Percentiles rank a stretch among this genome's conserved stretches.
Evolutionary conservation across 2,113 vertebrate species (phyloP).

Genomic region (Colaptes auratus): DNA sequence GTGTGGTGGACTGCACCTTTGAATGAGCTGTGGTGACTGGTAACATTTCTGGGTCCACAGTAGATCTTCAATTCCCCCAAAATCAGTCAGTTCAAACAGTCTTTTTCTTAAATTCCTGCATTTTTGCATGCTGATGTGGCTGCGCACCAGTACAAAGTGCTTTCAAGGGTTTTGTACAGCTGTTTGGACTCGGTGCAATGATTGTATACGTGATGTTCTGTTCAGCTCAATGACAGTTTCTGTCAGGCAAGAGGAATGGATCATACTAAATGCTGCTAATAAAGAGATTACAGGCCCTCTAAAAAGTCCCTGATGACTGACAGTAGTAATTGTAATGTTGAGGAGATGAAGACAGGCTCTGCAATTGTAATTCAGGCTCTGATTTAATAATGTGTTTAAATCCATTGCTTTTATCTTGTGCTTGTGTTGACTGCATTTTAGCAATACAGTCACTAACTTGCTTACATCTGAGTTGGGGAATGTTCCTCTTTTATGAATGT

Average conservation of each 20-base stretch:
- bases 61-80: neutral
- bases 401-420: neutral
- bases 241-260: neutral
- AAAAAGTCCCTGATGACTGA: neutral
- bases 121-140: neutral
- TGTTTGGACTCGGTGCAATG: neutral
- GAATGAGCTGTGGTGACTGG: neutral
- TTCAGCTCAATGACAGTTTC: neutral
- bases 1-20: accelerated
- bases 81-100: neutral
- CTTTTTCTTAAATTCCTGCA: neutral
- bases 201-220: neutral
- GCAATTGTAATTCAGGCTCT: neutral
- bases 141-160: neutral
- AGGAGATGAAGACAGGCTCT: neutral
- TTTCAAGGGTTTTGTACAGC: neutral
- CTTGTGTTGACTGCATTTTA: constrained; percentile 7
- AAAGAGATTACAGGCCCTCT: neutral
- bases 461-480: neutral
- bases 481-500: neutral
- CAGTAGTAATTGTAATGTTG: neutral
- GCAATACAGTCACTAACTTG: neutral
- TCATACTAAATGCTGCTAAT: constrained; percentile 1
- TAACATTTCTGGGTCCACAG: neutral
- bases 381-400: constrained; percentile 32